A percentile compares a stretch with the other conserved stretches of the same genome.
Conservation (phyloP, 2,888 invertebrate species). For the Cantharis flavilabris region DNA sequence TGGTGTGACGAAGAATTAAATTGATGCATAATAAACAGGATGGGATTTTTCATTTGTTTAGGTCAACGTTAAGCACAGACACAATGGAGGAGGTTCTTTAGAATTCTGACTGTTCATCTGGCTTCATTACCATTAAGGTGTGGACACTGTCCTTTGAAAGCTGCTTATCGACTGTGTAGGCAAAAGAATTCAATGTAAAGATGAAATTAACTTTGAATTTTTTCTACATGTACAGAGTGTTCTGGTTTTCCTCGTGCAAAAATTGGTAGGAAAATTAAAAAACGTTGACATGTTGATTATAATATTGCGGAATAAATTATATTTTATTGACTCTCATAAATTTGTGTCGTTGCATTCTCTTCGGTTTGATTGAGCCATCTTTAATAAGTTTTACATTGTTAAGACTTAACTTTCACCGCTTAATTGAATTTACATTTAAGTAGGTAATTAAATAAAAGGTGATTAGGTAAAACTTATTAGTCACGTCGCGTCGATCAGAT, state of each 20-base stretch:
- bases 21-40: not conserved
- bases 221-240: not conserved
- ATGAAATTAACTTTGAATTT: not conserved
- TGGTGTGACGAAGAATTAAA: not conserved
- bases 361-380: not conserved
- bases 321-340: not conserved
- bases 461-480: not conserved
- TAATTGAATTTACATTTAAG: not conserved
- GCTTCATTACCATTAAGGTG: slow-evolving; percentile 46
- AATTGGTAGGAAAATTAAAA: not conserved
- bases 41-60: not conserved
- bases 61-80: slow-evolving; percentile 14
- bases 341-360: not conserved
- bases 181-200: not conserved
- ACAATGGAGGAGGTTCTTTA: slow-evolving; percentile 29
- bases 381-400: not conserved
- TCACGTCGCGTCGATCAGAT: not conserved
- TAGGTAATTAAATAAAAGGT: not conserved
- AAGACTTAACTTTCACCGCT: not conserved
- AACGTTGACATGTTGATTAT: not conserved
- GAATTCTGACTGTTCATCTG: slow-evolving; percentile 41
- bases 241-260: not conserved
- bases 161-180: slow-evolving; percentile 2
- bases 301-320: not conserved
- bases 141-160: slow-evolving; percentile 37